Conservation (phyloP, 2,797 vertebrate genomes). For the Hylomyscus alleni region DNA sequence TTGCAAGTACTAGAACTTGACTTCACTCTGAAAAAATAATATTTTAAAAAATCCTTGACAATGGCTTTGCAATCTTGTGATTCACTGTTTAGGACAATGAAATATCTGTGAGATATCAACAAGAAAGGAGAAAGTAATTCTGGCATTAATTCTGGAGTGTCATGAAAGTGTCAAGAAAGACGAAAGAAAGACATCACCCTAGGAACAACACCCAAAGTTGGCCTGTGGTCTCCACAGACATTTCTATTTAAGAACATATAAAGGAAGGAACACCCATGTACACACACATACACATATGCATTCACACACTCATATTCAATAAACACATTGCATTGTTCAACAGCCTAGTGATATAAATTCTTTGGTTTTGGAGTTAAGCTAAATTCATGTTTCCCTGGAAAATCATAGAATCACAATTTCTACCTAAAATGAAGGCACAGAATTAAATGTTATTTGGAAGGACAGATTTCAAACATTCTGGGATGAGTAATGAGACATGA, state of each 20-base stretch:
- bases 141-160: too few species aligned
- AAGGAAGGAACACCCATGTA: neutral
- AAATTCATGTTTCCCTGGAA: neutral
- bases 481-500: neutral
- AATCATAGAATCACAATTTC: neutral
- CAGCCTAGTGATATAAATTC: neutral
- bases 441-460: neutral
- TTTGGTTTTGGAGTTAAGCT: neutral
- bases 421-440: neutral
- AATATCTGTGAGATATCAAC: too few species aligned
- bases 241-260: too few species aligned
- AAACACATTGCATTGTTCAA: neutral
- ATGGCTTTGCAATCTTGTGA: neutral
- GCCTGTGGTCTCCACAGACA: fast-evolving
- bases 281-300: neutral
- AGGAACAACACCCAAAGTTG: neutral
- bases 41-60: neutral
- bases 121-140: neutral
- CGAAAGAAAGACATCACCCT: too few species aligned
- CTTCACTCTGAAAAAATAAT: neutral
- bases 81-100: neutral
- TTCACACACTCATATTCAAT: neutral
- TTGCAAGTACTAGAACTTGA: neutral
- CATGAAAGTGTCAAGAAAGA: too few species aligned
- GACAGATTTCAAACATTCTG: neutral